Evolutionary conservation across 2,113 vertebrate species (phyloP).

Genomic region (Chlorodrepanis virens): DNA sequence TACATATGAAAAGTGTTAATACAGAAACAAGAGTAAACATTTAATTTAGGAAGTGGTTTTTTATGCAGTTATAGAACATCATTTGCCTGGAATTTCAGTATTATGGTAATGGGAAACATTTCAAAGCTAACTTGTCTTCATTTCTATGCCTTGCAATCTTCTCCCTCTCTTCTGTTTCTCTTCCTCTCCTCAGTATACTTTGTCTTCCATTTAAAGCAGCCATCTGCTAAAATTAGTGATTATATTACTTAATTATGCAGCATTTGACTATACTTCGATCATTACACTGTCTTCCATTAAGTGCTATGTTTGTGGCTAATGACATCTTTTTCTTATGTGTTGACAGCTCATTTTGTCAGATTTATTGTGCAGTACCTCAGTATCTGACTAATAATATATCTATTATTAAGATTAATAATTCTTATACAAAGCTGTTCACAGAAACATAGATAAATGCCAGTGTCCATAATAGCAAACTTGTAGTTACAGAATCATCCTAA

Average conservation of each 20-base stretch:
- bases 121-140: not conserved
- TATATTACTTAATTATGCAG: constrained; percentile 5
- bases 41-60: fast-evolving
- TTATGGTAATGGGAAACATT: not conserved
- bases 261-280: constrained; percentile 33
- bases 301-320: constrained; percentile 46
- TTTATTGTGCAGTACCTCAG: constrained; percentile 38
- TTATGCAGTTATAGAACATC: not conserved
- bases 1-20: not conserved
- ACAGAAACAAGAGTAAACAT: not conserved
- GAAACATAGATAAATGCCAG: not conserved
- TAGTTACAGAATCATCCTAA: constrained; percentile 19
- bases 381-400: constrained; percentile 12
- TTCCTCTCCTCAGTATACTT: not conserved
- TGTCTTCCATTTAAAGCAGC: not conserved
- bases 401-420: constrained; percentile 38
- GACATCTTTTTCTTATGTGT: constrained; percentile 15
- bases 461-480: constrained; percentile 8
- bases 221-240: constrained; percentile 31
- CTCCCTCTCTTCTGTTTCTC: not conserved
- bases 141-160: not conserved
- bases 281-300: constrained; percentile 8
- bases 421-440: not conserved
- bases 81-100: not conserved
- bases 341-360: constrained; percentile 12